Evolutionary conservation across 2,113 vertebrate species (phyloP), one percentile per base, ranked within the genome.

Genomic region (Nyctereutes procyonoides): DNA sequence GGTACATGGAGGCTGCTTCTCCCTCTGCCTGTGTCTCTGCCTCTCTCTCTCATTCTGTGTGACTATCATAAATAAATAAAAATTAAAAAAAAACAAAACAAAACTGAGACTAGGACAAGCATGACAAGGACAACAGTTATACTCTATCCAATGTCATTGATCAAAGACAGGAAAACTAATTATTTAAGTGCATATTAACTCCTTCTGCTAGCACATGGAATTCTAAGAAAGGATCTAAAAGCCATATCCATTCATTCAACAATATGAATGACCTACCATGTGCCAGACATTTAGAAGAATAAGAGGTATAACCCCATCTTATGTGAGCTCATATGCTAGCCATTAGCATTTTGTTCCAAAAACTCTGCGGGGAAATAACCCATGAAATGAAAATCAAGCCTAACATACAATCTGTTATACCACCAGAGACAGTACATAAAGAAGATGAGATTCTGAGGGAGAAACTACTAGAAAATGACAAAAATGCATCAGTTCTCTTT

Each of bases 161-260:
- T 53, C 15, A n/a, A 93, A 95, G 53, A 63, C 48, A 79, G 38
- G 62, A 63, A 91, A 91, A 88, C 24, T 60, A 32, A 88, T 88
- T 88, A 65, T 5, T 35, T 92, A 74, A 96, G 28, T 84, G 76
- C 9, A 80, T 26, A 43, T 35, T 63, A 76, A 74, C 56, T 90
- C 73, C 89, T 74, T 86, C 35, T 79, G 73, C 58, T 92, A 87
- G 92, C 60, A 80, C 51, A 79, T 30, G 58, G 73, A 92, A 32
- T 76, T 93, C 55, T 90, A 22, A 92, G 51, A 55, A 86, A 90
- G 43, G 63, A 77, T 95, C 71, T 89, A 38, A 71, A 82, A 88
- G 32, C 77, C 14, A 43, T 71, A 43, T n/a, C 53, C 48, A 95
- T 74, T 93, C 71, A 94, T 28, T 73, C 69, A 88, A 96, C 69